Evolutionary conservation across 2,797 vertebrate genomes (phyloP), one percentile per base, ranked within the genome.

Genomic region (Amphiprion clarkii): DNA sequence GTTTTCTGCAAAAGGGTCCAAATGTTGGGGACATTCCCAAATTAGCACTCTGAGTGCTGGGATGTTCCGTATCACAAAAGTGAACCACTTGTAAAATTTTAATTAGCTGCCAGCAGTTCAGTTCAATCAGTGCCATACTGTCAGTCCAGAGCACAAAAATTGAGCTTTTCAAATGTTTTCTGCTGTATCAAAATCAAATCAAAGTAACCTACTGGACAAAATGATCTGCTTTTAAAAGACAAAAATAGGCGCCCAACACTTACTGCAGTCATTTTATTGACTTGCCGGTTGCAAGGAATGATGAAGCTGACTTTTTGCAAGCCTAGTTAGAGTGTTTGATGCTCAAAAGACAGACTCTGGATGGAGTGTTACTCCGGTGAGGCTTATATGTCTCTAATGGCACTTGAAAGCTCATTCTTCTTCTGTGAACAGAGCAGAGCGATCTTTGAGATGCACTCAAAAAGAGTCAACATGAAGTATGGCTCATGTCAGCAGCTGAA

Each of bases 21-120:
- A 84, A 84, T 79, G 71, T 74, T 67, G 55, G 52, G 74, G 49
- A 53, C 49, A 21, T 67, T 82, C 60, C 58, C 66, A 81, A 87
- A 90, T 84, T 82, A 88, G 81, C 77, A 42, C 72, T 58, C 60
- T 17, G 36, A 75, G 60, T 74, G 70, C 48, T 33, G 17, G 29
- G 59, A 52, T 11, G 48, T 39, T 42, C 63, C 51, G 60, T 40
- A 21, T 76, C 42, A 62, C 61, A 66, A 13, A 55, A 72, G 42
- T 40, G 70, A 76, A 64, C 65, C 27, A 56, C 85, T 81, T 33
- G 68, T 56, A 67, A 57, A 74, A 79, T 74, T 49, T 67, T 59
- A 75, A 82, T 67, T 63, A 66, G 76, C 62, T 79, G 40, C 58
- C 56, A 58, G 68, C 44, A 46, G 42, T 51, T 80, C 17, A 60